Percentiles rank a stretch among this genome's conserved stretches.
phyloP scores from a whole-genome alignment of 1,140 invertebrate genomes.

The Panagrolaimus sp. region DNA sequence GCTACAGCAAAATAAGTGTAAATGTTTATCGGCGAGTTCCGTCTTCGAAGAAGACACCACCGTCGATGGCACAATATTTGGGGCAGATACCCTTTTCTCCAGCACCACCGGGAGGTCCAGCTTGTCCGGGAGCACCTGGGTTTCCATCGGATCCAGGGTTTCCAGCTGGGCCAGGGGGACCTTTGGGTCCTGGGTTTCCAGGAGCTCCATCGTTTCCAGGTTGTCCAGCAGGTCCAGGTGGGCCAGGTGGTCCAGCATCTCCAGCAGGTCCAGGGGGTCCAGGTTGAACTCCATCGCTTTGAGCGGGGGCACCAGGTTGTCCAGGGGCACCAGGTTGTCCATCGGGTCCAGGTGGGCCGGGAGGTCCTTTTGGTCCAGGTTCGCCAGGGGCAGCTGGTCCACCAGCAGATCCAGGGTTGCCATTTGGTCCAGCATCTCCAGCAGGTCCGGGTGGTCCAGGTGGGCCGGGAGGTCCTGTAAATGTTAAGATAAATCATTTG shows the following conservation, averaged over 20 bases:
- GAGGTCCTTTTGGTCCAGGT: slow-evolving; percentile 5
- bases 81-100: slow-evolving; percentile 54
- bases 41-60: slow-evolving; percentile 49
- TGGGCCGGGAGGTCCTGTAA: slow-evolving; percentile 5
- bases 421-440: slow-evolving; percentile 7
- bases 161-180: slow-evolving; percentile 43
- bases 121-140: slow-evolving; percentile 49
- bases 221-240: neutral
- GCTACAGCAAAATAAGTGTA: slow-evolving; percentile 8
- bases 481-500: neutral
- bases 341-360: slow-evolving; percentile 15
- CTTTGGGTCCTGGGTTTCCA: slow-evolving; percentile 7
- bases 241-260: slow-evolving; percentile 12
- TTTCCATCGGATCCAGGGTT: slow-evolving; percentile 52
- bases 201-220: slow-evolving; percentile 17
- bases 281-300: neutral
- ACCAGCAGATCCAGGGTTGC: slow-evolving; percentile 12
- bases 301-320: slow-evolving; percentile 5
- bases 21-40: slow-evolving; percentile 39
- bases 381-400: slow-evolving; percentile 2
- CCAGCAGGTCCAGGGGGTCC: slow-evolving; percentile 17
- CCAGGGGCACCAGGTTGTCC: slow-evolving; percentile 21
- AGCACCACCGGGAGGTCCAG: slow-evolving; percentile 46
- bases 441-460: slow-evolving; percentile 2
- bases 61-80: slow-evolving; percentile 48